These are phyloP conservation scores for Crenuchus spilurus DNA, from an alignment of 2,797 vertebrate genomes.

Conservation along the genomic window DNA sequence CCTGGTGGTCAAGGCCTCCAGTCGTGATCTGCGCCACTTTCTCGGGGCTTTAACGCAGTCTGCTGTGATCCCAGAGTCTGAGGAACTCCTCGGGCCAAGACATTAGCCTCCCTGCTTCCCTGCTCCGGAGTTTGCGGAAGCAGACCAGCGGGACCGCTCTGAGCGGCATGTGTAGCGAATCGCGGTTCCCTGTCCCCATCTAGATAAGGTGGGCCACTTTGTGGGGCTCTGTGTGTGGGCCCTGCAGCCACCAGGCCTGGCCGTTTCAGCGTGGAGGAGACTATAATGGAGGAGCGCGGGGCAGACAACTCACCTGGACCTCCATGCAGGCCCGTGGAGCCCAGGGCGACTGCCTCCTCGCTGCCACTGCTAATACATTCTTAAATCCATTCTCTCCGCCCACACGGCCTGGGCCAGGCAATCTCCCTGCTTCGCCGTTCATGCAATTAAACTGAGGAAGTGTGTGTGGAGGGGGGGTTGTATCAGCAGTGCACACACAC, in stretches of 20 bases:
- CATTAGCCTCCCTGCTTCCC: conserved; percentile 69
- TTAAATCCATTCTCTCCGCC: conserved; percentile 81
- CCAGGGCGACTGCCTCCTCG: conserved; percentile 72
- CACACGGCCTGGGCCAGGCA: conserved; percentile 73
- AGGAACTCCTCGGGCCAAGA: conserved; percentile 69
- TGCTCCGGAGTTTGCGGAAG: conserved; percentile 71
- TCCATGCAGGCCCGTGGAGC: conserved; percentile 71
- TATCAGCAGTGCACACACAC: conserved; percentile 70
- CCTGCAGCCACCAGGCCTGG: conserved; percentile 61
- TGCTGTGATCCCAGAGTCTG: conserved; percentile 54
- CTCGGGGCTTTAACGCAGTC: conserved; percentile 19
- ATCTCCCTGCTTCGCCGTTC: conserved; percentile 80
- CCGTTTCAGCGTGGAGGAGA: conserved; percentile 71
- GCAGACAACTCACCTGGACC: conserved; percentile 76
- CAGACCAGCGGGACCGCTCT: conserved; percentile 73
- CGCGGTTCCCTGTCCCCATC: conserved; percentile 81
- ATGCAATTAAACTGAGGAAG: conserved; percentile 84
- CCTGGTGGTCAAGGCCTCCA: conserved; percentile 74
- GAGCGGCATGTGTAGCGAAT: conserved; percentile 72
- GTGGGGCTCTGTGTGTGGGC: conserved; percentile 78
- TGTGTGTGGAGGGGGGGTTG: conserved; percentile 73
- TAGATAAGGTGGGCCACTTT: conserved; percentile 75
- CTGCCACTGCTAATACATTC: conserved; percentile 83
- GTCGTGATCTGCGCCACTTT: conserved; percentile 81
- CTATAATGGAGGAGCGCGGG: conserved; percentile 68